Evolutionary conservation across 2,113 vertebrate species (phyloP), one percentile per base, ranked within the genome.

Genomic region (Gallinago jamesoni): DNA sequence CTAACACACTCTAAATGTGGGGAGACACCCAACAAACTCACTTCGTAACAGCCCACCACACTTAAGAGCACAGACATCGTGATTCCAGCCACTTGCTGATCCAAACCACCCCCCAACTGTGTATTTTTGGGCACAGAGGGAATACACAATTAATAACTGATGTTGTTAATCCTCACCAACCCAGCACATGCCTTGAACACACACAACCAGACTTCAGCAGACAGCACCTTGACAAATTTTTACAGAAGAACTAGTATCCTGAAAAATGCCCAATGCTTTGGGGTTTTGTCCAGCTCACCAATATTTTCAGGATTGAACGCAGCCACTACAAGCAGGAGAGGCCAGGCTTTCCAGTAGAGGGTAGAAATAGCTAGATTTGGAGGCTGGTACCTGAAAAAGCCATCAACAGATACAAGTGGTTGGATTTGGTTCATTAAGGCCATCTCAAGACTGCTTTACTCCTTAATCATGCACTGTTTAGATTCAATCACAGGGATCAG

Each of bases 341-440:
- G 99, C 99, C 99, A 99, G 0, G 99, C 99, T 88, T 99, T 99
- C 99, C 99, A 99, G 92, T 99, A 99, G 12, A 99, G 98, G 0
- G 99, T 98, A 14, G 99, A 99, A 97, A 99, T 99, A 47, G 99
- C 99, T 48, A 99, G 97, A 96, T 99, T 99, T 24, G 99, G 99
- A 31, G 99, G 99, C 93, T 99, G 99, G 92, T 99, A 99, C 94
- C 99, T 99, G 77, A 21, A 98, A 18, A 93, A 76, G 41, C 57
- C 78, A 93, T 37, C 56, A 70, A 52, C 0, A 78, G 35, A 89
- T 12, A 53, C 3, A 82, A 72, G 14, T 15, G 27, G 47, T 62
- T 41, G 24, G 47, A 73, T 78, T 64, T 84, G 57, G 39, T 60
- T 89, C 64, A 41, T 75, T 56, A 67, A 86, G 24, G 7, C 20